These are phyloP conservation scores for Herminia tarsipennalis DNA, from an alignment of 2,888 invertebrate genomes.

Conservation along the genomic window DNA sequence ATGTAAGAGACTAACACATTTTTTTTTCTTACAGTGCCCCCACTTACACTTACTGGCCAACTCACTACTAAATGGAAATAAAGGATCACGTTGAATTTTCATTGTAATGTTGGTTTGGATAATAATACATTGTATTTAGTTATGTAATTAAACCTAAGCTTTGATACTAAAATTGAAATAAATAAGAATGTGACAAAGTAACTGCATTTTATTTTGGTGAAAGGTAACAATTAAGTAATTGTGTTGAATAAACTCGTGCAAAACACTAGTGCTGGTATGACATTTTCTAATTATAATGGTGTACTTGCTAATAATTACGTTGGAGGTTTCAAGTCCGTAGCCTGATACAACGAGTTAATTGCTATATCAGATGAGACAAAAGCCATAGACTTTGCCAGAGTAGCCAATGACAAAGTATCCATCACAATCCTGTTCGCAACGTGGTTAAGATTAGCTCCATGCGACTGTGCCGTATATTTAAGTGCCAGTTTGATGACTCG, in stretches of 20 bases:
- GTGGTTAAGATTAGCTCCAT: constrained; percentile 76
- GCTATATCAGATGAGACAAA: constrained; percentile 80
- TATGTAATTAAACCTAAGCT: neutral
- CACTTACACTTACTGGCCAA: constrained; percentile 14
- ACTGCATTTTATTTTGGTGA: constrained; percentile 6
- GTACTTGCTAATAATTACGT: constrained; percentile 42
- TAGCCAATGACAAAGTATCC: constrained; percentile 76
- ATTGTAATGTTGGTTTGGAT: too few relatives aligned
- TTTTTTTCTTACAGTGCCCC: constrained; percentile 21
- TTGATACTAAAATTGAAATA: too few relatives aligned
- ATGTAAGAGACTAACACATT: neutral
- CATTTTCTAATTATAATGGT: neutral
- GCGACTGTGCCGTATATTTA: constrained; percentile 77
- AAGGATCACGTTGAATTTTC: too few relatives aligned
- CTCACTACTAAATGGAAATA: constrained; percentile 10
- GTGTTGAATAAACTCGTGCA: neutral
- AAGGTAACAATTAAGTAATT: neutral
- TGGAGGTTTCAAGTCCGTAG: constrained; percentile 76
- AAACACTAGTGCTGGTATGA: neutral
- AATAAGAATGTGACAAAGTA: neutral
- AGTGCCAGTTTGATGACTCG: constrained; percentile 74
- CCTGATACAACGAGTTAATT: constrained; percentile 78
- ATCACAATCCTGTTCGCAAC: constrained; percentile 79
- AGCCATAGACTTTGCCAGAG: constrained; percentile 80
- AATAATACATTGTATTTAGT: neutral